Evolutionary conservation across 2,888 invertebrate species (phyloP).

Genomic region (Oegoconia quadripuncta): DNA sequence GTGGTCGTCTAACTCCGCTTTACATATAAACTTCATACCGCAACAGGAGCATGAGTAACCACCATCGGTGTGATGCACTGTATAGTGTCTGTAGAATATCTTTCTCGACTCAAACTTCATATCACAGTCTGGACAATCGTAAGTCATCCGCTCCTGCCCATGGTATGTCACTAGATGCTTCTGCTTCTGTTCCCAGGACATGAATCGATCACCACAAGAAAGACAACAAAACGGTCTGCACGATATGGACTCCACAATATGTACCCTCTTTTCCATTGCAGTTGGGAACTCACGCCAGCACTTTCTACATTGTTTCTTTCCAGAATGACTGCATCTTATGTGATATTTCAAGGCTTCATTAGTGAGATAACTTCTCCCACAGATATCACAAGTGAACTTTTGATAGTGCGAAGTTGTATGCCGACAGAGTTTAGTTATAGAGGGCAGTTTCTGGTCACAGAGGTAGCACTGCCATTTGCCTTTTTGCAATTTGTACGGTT

Average conservation of each 20-base stretch:
- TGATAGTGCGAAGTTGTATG: constrained; percentile 60
- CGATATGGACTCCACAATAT: constrained; percentile 39
- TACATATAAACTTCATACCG: constrained; percentile 46
- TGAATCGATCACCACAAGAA: constrained; percentile 55
- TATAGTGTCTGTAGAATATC: constrained; percentile 53
- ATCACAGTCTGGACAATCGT: constrained; percentile 55
- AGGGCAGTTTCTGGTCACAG: constrained; percentile 49
- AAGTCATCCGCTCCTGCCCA: constrained; percentile 36
- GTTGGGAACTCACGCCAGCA: constrained; percentile 57
- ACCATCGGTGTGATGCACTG: constrained; percentile 49
- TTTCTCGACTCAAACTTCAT: constrained; percentile 42
- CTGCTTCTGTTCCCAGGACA: constrained; percentile 58
- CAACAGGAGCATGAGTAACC: constrained; percentile 50
- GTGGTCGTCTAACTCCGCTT: constrained; percentile 54
- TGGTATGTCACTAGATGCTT: constrained; percentile 49
- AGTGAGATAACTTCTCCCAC: constrained; percentile 54
- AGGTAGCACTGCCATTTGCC: constrained; percentile 51
- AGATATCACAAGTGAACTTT: constrained; percentile 58
- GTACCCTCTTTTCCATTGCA: constrained; percentile 42
- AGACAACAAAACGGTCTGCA: constrained; percentile 58
- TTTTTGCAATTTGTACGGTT: constrained; percentile 52
- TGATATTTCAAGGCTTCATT: constrained; percentile 58
- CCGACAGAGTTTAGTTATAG: constrained; percentile 48
- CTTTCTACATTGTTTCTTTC: constrained; percentile 48
- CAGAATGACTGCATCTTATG: constrained; percentile 45